Evolutionary conservation across 2,113 vertebrate genomes (phyloP), one percentile per base, ranked within the genome.

Genomic region (Columbina picui): DNA sequence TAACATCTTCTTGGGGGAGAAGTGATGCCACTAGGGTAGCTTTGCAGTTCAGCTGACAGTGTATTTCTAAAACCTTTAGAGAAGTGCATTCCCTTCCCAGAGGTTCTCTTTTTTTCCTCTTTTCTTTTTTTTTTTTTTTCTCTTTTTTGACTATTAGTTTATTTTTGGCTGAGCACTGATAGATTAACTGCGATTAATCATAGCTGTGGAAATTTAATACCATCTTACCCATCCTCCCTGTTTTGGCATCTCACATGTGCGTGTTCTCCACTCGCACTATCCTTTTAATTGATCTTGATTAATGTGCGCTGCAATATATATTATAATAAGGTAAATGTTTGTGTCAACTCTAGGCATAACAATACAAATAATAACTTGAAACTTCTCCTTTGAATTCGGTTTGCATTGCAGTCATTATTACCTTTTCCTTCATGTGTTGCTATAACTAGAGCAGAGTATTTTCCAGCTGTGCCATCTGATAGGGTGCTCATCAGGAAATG

Each of bases 241-340:
- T 75, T 96, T 80, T 84, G 89, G 87, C 90, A 87, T 85, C 63
- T 93, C 45, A 30, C 38, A 87, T 84, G 69, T 86, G n/a, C 68
- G 71, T 85, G 50, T 96, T 95, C 89, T 89, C 23, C 90, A 74
- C 93, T 96, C 70, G 50, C 74, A 82, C 78, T 96, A 96, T 95
- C 75, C 87, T 79, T 94, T 96, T 94, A 94, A 94, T 94, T 93
- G 91, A 94, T 95, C 92, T 96, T 95, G 91, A 94, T 94, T 96
- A 91, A 91, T 67, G 82, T 78, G 71, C 88, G 55, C 93, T 95
- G 94, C 84, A 97, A 95, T 97, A 95, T 94, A 84, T 94, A 96
- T 96, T 95, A 93, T 74, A 96, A 96, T 96, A 93, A 97, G 88
- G 84, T 84, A 93, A 76, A 89, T 97, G 93, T 97, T 97, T 94